Base-by-base conservation (phyloP, 2,113 vertebrate genomes). In the Trochalopteron elliotii region DNA sequence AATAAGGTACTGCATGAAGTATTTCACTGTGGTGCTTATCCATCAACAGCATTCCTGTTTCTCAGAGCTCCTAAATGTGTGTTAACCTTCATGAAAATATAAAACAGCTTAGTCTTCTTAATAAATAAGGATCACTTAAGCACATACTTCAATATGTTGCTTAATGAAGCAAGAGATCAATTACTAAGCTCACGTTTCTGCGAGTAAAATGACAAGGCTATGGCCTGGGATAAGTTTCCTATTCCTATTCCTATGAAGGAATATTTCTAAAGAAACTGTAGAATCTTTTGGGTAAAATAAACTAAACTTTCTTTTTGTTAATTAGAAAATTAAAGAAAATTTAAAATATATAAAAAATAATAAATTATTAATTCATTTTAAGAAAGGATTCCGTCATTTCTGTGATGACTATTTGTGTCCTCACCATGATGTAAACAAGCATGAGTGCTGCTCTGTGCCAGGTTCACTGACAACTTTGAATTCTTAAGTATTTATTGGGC, bases 291-390 rank as follows among this genome's bases (percentile, higher is more conserved):
- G 11, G 17, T 63, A 72, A 77, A 40, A 70, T 9, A 67, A 45
- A 35, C 21, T 30, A 59, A 83, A 30, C 0, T 10, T 83, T 42
- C 5, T 23, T 65, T 53, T 61, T n/a, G 2, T 28, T 59, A 55
- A 23, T 75, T 30, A 49, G 5, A 11, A 52, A 63, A n/a, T 19
- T 45, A 20, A 69, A 44, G 3, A 52, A 50, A 68, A 45, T 12
- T 8, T 10, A 15, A 56, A 74, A n/a, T 5, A n/a, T 12, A n/a
- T 47, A 20, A 10, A 23, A 63, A 75, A 47, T 21, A 28, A 56
- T 7, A n/a, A 20, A 28, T 7, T 24, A 42, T 13, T 35, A 24
- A 35, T 57, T 49, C 0, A 40, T 67, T 49, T 28, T 3, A 2
- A 19, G 33, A 50, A 35, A 13, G 8, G 2, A 23, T 72, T 89